Conservation (phyloP, 2,888 invertebrate species). For the Tiphia femorata region DNA sequence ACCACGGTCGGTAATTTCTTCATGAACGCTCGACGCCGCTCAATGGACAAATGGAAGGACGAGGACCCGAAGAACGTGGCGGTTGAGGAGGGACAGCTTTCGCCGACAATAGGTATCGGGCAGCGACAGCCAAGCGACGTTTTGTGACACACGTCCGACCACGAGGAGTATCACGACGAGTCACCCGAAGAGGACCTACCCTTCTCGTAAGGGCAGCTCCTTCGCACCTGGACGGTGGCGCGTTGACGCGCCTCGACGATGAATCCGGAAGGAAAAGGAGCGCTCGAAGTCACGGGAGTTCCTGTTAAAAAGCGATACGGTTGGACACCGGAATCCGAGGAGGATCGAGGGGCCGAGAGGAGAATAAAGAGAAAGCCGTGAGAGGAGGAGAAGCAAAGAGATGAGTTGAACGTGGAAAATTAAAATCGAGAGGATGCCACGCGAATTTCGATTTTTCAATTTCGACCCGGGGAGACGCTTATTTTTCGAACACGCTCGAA, state of each 20-base stretch:
- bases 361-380: no score
- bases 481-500: no score
- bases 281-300: no score
- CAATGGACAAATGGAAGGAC: slow-evolving; percentile 99
- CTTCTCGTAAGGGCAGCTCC: slow-evolving; percentile 60
- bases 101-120: slow-evolving; percentile 68
- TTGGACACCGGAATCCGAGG: no score
- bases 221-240: not conserved
- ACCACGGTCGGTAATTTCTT: slow-evolving; percentile 99
- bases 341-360: no score
- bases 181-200: slow-evolving; percentile 66
- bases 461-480: no score
- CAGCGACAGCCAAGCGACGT: slow-evolving; percentile 65
- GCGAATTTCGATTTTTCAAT: no score
- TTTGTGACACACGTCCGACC: slow-evolving; percentile 70
- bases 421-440: no score
- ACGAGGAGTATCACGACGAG: slow-evolving; percentile 69
- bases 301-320: no score
- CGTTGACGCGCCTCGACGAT: not conserved
- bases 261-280: no score
- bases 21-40: slow-evolving; percentile 99
- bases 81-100: slow-evolving; percentile 66
- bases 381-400: no score
- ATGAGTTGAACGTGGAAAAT: no score
- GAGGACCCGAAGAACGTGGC: slow-evolving; percentile 80